Evolutionary conservation across 2,888 invertebrate species (phyloP), one percentile per base, ranked within the genome.

Genomic region (Diadegma fenestrale): DNA sequence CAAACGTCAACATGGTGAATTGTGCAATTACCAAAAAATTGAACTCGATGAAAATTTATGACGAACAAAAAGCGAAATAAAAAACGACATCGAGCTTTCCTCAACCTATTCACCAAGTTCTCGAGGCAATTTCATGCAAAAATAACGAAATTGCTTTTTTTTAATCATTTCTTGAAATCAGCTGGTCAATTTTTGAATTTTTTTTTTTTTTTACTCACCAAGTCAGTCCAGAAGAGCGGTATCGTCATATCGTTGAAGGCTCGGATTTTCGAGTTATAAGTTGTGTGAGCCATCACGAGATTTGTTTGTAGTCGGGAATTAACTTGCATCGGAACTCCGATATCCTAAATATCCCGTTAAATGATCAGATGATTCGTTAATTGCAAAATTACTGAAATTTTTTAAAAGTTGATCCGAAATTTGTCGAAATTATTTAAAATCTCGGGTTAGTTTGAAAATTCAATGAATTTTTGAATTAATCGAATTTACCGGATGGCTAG

Each of bases 251-350:
- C 95, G 86, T 96, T 96, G 88, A 97, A 95, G 0, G 95, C 95
- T 26, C 91, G 93, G 43, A 96, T 95, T 88, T 95, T 94, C 0
- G 95, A 93, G 90, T 96, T 97, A 61, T 95, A 96, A 26, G 93
- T 92, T 0, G 96, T 96, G 61, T 95, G 94, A 22, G 96, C 94
- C 88, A 97, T 96, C 0, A 96, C 95, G 6, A 97, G 93, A 92
- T 97, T 97, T 30, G 97, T 95, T 93, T 97, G 97, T 54, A 97
- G 94, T 82, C 96, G 96, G 19, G 96, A 95, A 17, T 95, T 94
- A 0, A 96, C 95, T 33, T 95, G 92, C 82, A 97, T 88, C 0
- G 97, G 97, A 0, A 96, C 94, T 10, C 97, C 97, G 5, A 96
- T 88, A 79, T 95, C 94, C 95, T 97, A 85, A 19, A 87, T 86